Conservation (phyloP, 1,140 invertebrate species). For the Listronotus oregonensis region DNA sequence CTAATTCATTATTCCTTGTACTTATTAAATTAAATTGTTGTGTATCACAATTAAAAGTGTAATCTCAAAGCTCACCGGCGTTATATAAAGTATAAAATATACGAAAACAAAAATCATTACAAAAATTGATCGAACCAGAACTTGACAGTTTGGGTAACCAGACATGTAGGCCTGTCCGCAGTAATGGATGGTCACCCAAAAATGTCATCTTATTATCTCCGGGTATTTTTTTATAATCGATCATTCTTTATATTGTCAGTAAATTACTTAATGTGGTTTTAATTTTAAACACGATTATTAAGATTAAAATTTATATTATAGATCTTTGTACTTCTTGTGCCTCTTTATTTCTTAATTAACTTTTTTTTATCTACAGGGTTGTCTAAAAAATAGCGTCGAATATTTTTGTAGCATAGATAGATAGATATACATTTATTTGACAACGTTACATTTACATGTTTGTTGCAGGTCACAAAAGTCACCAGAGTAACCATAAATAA, state of each 20-base stretch:
- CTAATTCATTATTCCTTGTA: no score
- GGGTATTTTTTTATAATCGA: slow-evolving; percentile 34
- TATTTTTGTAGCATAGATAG: no score
- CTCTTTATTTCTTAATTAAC: slow-evolving; percentile 15
- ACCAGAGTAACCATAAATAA: no score
- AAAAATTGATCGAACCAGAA: slow-evolving; percentile 34
- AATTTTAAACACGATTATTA: slow-evolving; percentile 30
- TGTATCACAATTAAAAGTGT: slow-evolving; percentile 29
- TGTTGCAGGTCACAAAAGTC: no score
- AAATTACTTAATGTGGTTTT: slow-evolving; percentile 37
- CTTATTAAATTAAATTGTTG: slow-evolving; percentile 26
- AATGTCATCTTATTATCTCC: slow-evolving; percentile 37
- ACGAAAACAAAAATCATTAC: no score
- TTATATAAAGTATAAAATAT: slow-evolving; percentile 33
- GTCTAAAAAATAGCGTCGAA: no score
- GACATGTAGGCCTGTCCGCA: slow-evolving; percentile 33
- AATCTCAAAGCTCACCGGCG: slow-evolving; percentile 28
- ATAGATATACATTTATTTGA: no score
- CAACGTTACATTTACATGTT: no score
- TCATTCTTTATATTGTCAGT: slow-evolving; percentile 39
- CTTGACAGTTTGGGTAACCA: slow-evolving; percentile 36
- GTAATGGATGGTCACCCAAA: slow-evolving; percentile 35
- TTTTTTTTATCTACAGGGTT: no score
- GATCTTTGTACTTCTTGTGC: slow-evolving; percentile 15
- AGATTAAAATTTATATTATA: slow-evolving; percentile 25